Evolutionary conservation across 2,888 invertebrate genomes (phyloP), one percentile per base, ranked within the genome.

Genomic region (Hirtodrosophila confusa): DNA sequence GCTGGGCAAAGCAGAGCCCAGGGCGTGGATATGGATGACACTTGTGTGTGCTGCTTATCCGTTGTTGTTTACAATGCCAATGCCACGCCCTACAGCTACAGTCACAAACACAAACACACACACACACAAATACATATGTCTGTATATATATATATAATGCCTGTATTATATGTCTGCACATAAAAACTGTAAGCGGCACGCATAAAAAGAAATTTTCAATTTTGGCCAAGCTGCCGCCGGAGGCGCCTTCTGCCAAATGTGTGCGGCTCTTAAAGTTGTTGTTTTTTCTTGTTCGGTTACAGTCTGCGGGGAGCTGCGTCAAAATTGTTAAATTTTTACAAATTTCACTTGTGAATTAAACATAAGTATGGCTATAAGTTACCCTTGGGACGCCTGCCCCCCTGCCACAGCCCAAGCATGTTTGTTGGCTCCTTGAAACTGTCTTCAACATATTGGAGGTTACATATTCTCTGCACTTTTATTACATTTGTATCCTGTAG

Each of bases 21-120:
- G 75, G 71, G 67, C 63, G 61, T 72, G 76, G 51, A 66, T 70
- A 40, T 73, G 85, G 64, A 78, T 78, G 85, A 72, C 86, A 82
- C 82, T 82, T 82, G 83, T 78, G 73, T 76, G 75, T 58, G 83
- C 78, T 86, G 86, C 85, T 85, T 86, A 85, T 86, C 78, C 85
- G 67, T 74, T 84, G 71, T 79, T 86, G 85, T 80, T 86, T 84
- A 82, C 82, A 84, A 77, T 77, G 75, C 73, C 73, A 76, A 76
- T 86, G 86, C 83, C 86, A 80, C 86, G 86, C 83, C 82, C 72
- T 67, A 33, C 12, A 62, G 57, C 61, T 37, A 60, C 44, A 72
- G 36, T 40, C 48, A 53, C 41, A 45, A 64, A 68, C 67, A 51
- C 39, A 54, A 48, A 51, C 31, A 50, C 44, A 45, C 39, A 71